Evolutionary conservation across 1,140 invertebrate genomes (phyloP), one percentile per base, ranked within the genome.

Genomic region (Sesamia nonagrioides): DNA sequence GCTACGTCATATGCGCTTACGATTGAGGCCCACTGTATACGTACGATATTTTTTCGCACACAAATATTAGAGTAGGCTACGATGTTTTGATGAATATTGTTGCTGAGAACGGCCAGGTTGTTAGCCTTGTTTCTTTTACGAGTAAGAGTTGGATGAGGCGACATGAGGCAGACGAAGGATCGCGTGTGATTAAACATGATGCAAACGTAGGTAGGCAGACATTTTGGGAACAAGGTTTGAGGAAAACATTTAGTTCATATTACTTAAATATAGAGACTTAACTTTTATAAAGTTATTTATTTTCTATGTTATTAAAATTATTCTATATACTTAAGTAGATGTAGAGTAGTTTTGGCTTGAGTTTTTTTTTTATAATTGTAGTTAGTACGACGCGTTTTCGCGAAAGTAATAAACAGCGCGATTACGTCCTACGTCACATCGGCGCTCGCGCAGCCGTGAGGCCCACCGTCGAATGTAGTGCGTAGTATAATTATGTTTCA

Each of bases 31-130:
- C 63, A 21, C 40, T 66, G 61, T 66, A 45, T 48, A 21, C 63
- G 63, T 68, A 48, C 40, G 60, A 63, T 40, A 63, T 63, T 63
- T 63, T 48, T 68, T 68, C 42, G 61, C 61, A 68, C 42, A 68
- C 63, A 68, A 68, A 68, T 68, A 68, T 68, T 48, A 48, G 40
- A 68, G 60, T 68, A 68, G 48, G 21, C 42, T 48, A 48, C 18
- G 18, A 48, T 68, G 63, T 68, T 68, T 27, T 68, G 63, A 68
- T 68, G 63, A 68, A 68, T 68, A 68, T 45, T 15, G 37, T 48
- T 68, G 63, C 63, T 68, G 58, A 48, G 63, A 68, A 68, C 50
- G 63, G 60, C 7, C 42, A 18, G 63, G 63, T 48, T 48, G 42
- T 18, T 68, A 13, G 50, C 42, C 63, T 68, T 68, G 63, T 33